Base-by-base conservation (phyloP, 2,113 vertebrate species). In the Pseudopodoces humilis region DNA sequence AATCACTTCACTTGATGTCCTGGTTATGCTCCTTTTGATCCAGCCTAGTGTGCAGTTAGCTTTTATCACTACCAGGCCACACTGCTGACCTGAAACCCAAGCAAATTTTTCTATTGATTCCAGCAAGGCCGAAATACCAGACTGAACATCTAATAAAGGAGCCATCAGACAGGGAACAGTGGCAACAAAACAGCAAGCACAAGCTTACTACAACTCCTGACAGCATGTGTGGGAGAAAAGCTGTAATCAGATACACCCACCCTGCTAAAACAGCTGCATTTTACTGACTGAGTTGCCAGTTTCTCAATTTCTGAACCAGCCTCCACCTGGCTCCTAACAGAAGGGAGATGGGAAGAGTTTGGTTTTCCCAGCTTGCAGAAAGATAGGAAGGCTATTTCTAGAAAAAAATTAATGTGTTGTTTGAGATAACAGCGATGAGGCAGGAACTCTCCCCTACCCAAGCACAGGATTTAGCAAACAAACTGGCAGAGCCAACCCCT, bases 81-180 rank as follows among this genome's bases (percentile, higher is more conserved):
- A 60, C 16, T 44, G 77, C 77, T 87, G 90, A 94, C 90, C 55
- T 94, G 92, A 96, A 93, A 96, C 86, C 47, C 79, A 83, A 93
- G 79, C 86, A 86, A 83, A 59, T 93, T 94, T 87, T 96, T 76
- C 90, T 86, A 83, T 13, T 86, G 90, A 90, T 77, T 77, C 47
- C 92, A 94, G 64, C 59, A 95, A 90, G 68, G 78, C 85, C 5
- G 55, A 94, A 94, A 96, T 93, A 80, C 75, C 85, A 93, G 83
- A 88, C 58, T 62, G 71, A 83, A 53, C 71, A 77, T 85, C 68
- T 80, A 91, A 96, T 77, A 95, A 92, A 76, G 79, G 59, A 92
- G 37, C 35, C 67, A 90, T 62, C 77, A 77, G 87, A 63, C 78
- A 83, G 74, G 44, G 39, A 85, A 79, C 31, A 69, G 86, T 3